Evolutionary conservation across 2,113 vertebrate genomes (phyloP).

Genomic region (Lampris megalopsis): DNA sequence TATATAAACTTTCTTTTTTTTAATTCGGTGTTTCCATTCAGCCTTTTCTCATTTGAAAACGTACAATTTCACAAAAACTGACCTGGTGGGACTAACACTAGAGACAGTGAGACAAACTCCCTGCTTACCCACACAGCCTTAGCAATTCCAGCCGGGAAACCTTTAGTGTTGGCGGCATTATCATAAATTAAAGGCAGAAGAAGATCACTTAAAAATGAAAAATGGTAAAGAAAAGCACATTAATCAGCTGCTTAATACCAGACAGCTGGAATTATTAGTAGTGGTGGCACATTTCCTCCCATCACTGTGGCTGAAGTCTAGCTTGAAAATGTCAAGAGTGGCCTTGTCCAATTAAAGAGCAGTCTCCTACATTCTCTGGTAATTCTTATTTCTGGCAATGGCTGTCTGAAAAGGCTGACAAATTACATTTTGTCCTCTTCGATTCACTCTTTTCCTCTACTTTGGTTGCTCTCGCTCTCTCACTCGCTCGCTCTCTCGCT

Average conservation of each 20-base stretch:
- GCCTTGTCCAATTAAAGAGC: conserved; percentile 79
- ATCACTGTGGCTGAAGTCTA: conserved; percentile 60
- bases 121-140: too few species aligned
- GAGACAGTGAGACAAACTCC: too few species aligned
- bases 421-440: conserved; percentile 78
- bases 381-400: conserved; percentile 71
- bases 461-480: conserved; percentile 46
- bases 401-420: conserved; percentile 76
- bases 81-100: too few species aligned
- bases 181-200: conserved; percentile 35
- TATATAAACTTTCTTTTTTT: too few species aligned
- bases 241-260: conserved; percentile 47
- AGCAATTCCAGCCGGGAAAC: neutral
- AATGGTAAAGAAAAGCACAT: conserved; percentile 20
- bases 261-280: conserved; percentile 64
- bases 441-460: conserved; percentile 67
- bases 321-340: conserved; percentile 76
- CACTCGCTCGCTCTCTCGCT: conserved; percentile 17
- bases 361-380: conserved; percentile 68
- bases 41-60: too few species aligned
- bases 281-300: conserved; percentile 65
- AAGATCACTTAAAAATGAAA: conserved; percentile 35
- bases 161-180: conserved; percentile 13
- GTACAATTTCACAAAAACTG: too few species aligned
- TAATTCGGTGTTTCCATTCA: too few species aligned